These are phyloP conservation scores for Diadegma fenestrale DNA, from an alignment of 2,888 invertebrate species.

Conservation along the genomic window DNA sequence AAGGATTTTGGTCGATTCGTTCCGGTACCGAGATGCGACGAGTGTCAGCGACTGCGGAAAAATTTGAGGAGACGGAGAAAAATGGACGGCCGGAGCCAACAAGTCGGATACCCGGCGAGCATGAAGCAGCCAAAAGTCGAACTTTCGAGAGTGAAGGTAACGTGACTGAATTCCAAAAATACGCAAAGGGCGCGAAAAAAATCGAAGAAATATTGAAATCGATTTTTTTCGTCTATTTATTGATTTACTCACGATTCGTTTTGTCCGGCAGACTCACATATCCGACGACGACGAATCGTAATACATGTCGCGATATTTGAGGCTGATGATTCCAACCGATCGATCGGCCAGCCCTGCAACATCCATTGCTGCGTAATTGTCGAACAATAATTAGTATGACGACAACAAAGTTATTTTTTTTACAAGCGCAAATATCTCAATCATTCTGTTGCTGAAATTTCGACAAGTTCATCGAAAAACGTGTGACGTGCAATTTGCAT, in stretches of 20 bases:
- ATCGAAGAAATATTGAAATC: neutral
- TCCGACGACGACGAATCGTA: conserved; percentile 7
- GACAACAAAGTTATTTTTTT: conserved; percentile 5
- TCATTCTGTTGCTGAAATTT: neutral
- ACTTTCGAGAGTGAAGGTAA: conserved; percentile 1
- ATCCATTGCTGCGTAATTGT: neutral
- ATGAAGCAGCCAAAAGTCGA: neutral
- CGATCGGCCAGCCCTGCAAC: neutral
- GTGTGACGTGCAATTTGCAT: neutral
- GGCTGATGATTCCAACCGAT: neutral
- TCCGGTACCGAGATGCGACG: conserved; percentile 4
- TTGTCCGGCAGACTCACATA: conserved; percentile 1
- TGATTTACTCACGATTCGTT: neutral
- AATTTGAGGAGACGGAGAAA: conserved; percentile 9
- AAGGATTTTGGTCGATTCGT: conserved; percentile 12
- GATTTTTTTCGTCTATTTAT: neutral
- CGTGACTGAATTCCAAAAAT: neutral
- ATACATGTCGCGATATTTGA: neutral
- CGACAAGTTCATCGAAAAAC: neutral
- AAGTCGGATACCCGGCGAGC: neutral
- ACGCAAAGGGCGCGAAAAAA: neutral
- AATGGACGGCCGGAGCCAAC: conserved; percentile 5
- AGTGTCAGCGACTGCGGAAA: conserved; percentile 1
- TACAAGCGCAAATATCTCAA: neutral
- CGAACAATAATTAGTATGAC: neutral